These are phyloP conservation scores for Augochlorella aurata DNA, from an alignment of 2,888 invertebrate species.

Conservation along the genomic window DNA sequence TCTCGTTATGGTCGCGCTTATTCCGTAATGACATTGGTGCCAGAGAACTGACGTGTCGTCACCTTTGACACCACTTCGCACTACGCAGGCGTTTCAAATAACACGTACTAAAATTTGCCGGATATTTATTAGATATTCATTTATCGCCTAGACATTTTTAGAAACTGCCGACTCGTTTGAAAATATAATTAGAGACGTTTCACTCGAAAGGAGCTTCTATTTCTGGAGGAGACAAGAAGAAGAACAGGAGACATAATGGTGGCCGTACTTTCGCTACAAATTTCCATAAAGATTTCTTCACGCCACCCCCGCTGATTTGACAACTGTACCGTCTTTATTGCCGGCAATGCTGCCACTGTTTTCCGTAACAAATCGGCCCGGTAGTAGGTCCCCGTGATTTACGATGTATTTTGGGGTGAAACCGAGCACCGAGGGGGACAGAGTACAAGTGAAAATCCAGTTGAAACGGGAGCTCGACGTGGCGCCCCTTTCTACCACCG, in stretches of 20 bases:
- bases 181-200: too few species aligned
- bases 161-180: too few species aligned
- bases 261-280: background rate
- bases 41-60: background rate
- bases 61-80: too few species aligned
- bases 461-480: constrained; percentile 62
- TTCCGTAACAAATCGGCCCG: constrained; percentile 57
- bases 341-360: constrained; percentile 48
- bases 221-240: too few species aligned
- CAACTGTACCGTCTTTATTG: constrained; percentile 35
- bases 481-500: constrained; percentile 47
- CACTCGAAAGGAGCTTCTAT: too few species aligned
- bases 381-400: constrained; percentile 46
- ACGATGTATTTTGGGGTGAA: constrained; percentile 28
- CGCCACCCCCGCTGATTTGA: constrained; percentile 20
- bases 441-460: constrained; percentile 31
- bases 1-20: background rate
- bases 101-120: too few species aligned
- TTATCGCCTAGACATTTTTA: too few species aligned
- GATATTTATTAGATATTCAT: too few species aligned
- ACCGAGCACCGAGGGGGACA: constrained; percentile 9
- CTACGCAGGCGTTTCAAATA: background rate
- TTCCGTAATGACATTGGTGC: background rate
- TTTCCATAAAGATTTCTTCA: constrained; percentile 8
- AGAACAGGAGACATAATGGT: background rate